These are phyloP conservation scores for Rhinella marina DNA, from an alignment of 2,797 vertebrate species.

Conservation along the genomic window DNA sequence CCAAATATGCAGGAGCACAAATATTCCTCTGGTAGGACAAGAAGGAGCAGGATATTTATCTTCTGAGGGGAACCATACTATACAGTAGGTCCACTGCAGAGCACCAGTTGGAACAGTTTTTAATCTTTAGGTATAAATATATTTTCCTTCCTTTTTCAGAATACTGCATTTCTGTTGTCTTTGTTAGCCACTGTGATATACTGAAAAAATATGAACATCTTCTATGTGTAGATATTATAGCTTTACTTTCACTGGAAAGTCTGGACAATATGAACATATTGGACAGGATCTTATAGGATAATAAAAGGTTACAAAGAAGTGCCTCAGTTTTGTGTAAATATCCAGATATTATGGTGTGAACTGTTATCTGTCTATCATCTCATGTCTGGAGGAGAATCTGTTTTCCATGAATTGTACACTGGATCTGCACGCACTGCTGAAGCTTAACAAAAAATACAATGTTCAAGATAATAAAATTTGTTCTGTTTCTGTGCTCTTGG, in stretches of 20 bases:
- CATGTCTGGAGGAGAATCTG: constrained; percentile 18
- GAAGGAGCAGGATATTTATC: neutral
- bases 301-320: constrained; percentile 64
- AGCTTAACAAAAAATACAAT: constrained; percentile 18
- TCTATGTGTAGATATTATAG: constrained; percentile 47
- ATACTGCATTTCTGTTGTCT: neutral
- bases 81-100: neutral
- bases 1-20: constrained; percentile 17
- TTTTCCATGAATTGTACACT: constrained; percentile 51
- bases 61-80: neutral
- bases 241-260: constrained; percentile 45
- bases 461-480: constrained; percentile 45
- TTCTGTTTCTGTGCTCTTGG: constrained; percentile 22
- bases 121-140: neutral
- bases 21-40: neutral
- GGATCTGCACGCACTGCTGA: constrained; percentile 51
- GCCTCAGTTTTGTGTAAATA: constrained; percentile 64
- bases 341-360: constrained; percentile 33
- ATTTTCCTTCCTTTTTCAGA: neutral
- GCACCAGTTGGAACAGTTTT: neutral
- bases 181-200: neutral
- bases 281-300: constrained; percentile 56
- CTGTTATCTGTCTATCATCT: constrained; percentile 46
- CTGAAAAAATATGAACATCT: neutral
- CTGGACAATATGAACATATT: constrained; percentile 28